Evolutionary conservation across 2,888 invertebrate genomes (phyloP).

Genomic region (Uloborus plumipes): DNA sequence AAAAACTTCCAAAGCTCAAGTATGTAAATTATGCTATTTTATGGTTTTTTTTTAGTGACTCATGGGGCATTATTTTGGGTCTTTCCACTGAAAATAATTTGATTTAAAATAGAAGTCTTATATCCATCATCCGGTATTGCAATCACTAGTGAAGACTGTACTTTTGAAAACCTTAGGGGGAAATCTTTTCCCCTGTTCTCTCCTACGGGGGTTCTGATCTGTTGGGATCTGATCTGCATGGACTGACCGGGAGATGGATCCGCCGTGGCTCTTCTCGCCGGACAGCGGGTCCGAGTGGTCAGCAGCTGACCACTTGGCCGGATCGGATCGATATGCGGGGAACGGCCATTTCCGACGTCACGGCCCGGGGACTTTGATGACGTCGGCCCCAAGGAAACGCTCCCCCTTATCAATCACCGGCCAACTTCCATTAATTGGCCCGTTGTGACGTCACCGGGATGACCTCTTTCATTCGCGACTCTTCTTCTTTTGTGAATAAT

Average conservation of each 20-base stretch:
- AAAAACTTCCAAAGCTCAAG: too few relatives aligned
- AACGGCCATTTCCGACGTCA: constrained; percentile 61
- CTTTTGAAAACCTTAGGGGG: too few relatives aligned
- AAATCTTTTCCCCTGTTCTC: too few relatives aligned
- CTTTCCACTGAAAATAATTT: too few relatives aligned
- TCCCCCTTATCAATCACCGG: constrained; percentile 61
- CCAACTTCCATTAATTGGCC: constrained; percentile 62
- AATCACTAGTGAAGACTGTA: too few relatives aligned
- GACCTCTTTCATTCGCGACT: constrained; percentile 57
- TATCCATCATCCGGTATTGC: too few relatives aligned
- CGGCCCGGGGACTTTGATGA: constrained; percentile 58
- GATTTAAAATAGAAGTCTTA: too few relatives aligned
- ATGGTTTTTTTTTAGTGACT: too few relatives aligned
- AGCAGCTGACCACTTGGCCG: constrained; percentile 46
- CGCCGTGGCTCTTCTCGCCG: constrained; percentile 23
- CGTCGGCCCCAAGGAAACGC: constrained; percentile 47
- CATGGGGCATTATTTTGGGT: too few relatives aligned
- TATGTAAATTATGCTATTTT: too few relatives aligned
- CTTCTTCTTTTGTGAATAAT: constrained; percentile 59
- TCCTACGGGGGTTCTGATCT: too few relatives aligned
- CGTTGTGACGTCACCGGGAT: constrained; percentile 58
- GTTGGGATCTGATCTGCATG: background rate
- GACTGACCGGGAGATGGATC: constrained; percentile 19
- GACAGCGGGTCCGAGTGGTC: constrained; percentile 30
- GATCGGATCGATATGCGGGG: constrained; percentile 37